These are phyloP conservation scores for Brachyrhaphis roseni DNA, from an alignment of 2,797 vertebrate species.

Conservation along the genomic window DNA sequence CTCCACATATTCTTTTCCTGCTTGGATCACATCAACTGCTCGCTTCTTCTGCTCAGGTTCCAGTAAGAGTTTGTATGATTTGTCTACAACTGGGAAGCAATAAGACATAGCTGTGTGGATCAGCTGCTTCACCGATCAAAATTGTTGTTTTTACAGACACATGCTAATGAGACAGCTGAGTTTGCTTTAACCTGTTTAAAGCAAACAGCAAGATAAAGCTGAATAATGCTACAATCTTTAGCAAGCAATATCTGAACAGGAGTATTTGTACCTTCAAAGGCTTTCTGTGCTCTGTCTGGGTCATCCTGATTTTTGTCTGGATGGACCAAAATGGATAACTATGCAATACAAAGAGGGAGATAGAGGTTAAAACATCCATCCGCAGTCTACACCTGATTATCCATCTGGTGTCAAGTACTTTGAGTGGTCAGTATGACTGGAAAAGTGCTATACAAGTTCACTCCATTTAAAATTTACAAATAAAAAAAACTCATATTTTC, in stretches of 20 bases:
- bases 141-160: not conserved
- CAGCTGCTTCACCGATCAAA: not conserved
- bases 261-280: constrained; percentile 90
- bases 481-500: not conserved
- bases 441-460: not conserved
- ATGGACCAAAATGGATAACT: constrained; percentile 98
- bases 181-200: no score
- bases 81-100: constrained; percentile 89
- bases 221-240: not conserved
- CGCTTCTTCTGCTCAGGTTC: constrained; percentile 97
- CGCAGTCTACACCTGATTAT: not conserved
- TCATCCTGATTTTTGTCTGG: constrained; percentile 99
- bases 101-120: not conserved
- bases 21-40: constrained; percentile 94
- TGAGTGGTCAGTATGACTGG: not conserved
- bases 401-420: not conserved
- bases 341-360: constrained; percentile 15
- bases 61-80: constrained; percentile 94
- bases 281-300: constrained; percentile 90
- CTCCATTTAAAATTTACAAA: not conserved
- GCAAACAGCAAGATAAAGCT: no score
- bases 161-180: not conserved
- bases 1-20: constrained; percentile 95
- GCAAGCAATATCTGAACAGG: not conserved
- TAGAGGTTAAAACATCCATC: not conserved